phyloP scores from a whole-genome alignment of 2,797 vertebrate species.

The Liparis tanakae region DNA sequence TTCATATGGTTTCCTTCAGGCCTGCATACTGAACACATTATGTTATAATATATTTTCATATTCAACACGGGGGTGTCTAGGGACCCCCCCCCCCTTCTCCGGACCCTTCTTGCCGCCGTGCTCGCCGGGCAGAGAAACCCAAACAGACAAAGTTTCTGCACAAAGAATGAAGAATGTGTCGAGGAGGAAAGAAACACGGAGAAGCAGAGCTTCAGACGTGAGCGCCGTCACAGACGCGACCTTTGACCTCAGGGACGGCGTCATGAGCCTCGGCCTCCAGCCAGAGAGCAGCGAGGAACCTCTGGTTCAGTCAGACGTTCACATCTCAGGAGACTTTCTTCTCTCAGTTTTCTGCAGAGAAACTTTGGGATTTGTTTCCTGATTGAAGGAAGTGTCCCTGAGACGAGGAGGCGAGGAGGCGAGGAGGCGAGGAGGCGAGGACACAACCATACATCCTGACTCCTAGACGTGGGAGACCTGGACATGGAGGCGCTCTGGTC shows the following conservation, averaged over 20 bases:
- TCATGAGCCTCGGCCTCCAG: constrained; percentile 60
- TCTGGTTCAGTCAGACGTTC: constrained; percentile 39
- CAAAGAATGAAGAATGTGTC: constrained; percentile 39
- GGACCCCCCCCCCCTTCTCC: constrained; percentile 47
- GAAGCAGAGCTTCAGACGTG: constrained; percentile 28
- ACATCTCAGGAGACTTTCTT: no score
- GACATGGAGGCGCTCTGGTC: constrained; percentile 11
- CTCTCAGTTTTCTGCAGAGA: neutral
- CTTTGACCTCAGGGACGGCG: constrained; percentile 41
- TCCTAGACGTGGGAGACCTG: no score
- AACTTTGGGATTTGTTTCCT: constrained; percentile 22
- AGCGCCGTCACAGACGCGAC: neutral
- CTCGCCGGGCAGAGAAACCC: constrained; percentile 44
- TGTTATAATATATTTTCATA: constrained; percentile 88
- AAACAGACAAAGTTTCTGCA: constrained; percentile 50
- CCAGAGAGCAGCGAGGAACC: no score
- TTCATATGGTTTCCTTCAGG: constrained; percentile 90
- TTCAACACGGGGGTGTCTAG: constrained; percentile 77
- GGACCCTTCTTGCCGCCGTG: constrained; percentile 64
- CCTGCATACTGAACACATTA: constrained; percentile 89
- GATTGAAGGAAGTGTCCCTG: constrained; percentile 26
- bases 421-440: constrained; percentile 18
- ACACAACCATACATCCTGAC: neutral
- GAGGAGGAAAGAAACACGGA: constrained; percentile 42
- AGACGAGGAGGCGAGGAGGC: constrained; percentile 19